phyloP scores from a whole-genome alignment of 2,113 vertebrate genomes.

The Gracilinanus agilis region DNA sequence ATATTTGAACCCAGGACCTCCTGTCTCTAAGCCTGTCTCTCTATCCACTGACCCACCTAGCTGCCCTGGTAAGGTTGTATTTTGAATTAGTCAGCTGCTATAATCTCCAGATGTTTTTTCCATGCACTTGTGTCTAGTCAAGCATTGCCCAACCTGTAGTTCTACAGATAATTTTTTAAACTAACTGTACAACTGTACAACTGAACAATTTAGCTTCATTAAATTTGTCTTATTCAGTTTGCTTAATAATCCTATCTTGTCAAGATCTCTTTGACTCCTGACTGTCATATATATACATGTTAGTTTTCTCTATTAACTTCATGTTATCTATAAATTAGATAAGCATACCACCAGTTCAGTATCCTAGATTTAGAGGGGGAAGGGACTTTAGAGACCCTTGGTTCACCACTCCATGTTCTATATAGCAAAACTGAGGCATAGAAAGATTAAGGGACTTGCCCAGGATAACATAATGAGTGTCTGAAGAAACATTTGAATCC shows the following conservation, averaged over 20 bases:
- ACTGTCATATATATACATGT: not conserved
- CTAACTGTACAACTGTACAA: too few species aligned
- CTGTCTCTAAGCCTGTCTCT: too few species aligned
- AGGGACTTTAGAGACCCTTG: not conserved
- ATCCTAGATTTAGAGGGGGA: not conserved
- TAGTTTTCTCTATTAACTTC: not conserved
- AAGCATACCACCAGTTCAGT: not conserved
- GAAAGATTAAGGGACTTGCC: not conserved
- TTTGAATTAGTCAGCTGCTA: not conserved
- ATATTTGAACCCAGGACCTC: too few species aligned
- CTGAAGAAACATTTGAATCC: not conserved
- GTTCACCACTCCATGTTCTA: not conserved
- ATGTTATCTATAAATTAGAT: not conserved
- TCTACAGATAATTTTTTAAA: not conserved
- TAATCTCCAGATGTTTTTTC: not conserved
- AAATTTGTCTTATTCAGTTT: not conserved
- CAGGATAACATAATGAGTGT: not conserved
- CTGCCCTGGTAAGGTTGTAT: not conserved
- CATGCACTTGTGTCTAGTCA: not conserved
- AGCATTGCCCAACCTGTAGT: not conserved
- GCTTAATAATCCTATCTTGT: not conserved
- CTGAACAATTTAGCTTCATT: not conserved
- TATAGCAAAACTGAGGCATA: not conserved
- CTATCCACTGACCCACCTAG: too few species aligned
- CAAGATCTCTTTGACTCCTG: not conserved